A percentile compares a stretch with the other conserved stretches of the same genome.
phyloP scores from a whole-genome alignment of 2,888 invertebrate species.

The Pyrrhosoma nymphula region DNA sequence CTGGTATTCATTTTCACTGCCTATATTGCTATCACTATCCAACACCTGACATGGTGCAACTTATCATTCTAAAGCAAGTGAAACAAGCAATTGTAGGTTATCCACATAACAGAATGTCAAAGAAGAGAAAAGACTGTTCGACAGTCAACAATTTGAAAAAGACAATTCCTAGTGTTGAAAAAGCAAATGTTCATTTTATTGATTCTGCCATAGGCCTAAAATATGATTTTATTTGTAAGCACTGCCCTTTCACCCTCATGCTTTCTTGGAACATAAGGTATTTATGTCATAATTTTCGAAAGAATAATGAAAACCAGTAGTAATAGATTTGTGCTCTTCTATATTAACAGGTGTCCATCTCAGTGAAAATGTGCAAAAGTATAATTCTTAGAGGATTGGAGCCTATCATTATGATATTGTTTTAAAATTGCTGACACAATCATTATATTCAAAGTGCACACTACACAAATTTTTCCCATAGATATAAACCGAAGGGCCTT shows the following conservation, averaged over 20 bases:
- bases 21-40: background rate
- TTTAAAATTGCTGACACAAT: background rate
- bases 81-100: conserved; percentile 35
- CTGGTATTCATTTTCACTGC: background rate
- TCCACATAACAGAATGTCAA: background rate
- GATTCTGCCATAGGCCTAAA: background rate
- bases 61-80: conserved; percentile 51
- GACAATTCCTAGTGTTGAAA: background rate
- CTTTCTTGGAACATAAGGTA: too few relatives aligned
- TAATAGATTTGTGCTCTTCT: conserved; percentile 28
- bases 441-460: background rate
- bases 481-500: background rate
- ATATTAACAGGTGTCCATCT: conserved; percentile 21
- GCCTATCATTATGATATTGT: background rate
- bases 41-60: conserved; percentile 54
- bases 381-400: conserved; percentile 43
- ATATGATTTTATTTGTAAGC: background rate
- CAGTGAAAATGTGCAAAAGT: conserved; percentile 57
- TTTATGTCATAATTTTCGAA: too few relatives aligned
- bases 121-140: background rate
- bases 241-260: background rate
- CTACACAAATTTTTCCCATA: background rate
- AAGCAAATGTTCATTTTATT: background rate
- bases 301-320: background rate
- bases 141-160: background rate